Evolutionary conservation across 2,888 invertebrate species (phyloP).

Genomic region (Pandemis corylana): DNA sequence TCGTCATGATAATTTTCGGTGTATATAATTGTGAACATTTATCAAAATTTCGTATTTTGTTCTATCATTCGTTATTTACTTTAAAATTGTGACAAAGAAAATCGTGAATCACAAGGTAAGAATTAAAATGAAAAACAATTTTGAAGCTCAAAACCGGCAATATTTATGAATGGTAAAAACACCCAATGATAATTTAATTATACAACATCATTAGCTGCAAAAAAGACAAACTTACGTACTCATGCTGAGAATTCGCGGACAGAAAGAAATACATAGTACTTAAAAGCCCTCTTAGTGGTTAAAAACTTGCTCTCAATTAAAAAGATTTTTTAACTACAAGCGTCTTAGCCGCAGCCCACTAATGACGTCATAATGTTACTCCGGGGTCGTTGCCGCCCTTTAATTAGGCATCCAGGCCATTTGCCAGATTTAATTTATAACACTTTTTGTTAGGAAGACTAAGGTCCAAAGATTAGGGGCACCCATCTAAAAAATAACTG

Average conservation of each 20-base stretch:
- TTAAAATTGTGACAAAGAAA: background rate
- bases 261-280: background rate
- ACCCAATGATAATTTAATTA: too few species aligned
- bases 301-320: conserved; percentile 3
- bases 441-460: conserved; percentile 6
- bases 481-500: background rate
- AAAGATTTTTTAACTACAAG: conserved; percentile 11
- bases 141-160: conserved; percentile 9
- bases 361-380: conserved; percentile 37
- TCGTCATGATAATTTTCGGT: background rate
- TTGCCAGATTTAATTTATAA: conserved; percentile 34
- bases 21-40: too few species aligned
- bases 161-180: background rate
- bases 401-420: conserved; percentile 31
- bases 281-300: background rate
- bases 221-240: background rate
- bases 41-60: background rate
- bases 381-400: conserved; percentile 12
- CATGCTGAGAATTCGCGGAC: background rate
- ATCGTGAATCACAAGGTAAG: background rate
- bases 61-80: background rate
- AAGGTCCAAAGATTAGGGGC: background rate
- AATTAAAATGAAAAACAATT: conserved; percentile 25
- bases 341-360: conserved; percentile 20
- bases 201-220: background rate